Conservation (phyloP, 2,113 vertebrate genomes). For the Gasterosteus aculeatus region DNA sequence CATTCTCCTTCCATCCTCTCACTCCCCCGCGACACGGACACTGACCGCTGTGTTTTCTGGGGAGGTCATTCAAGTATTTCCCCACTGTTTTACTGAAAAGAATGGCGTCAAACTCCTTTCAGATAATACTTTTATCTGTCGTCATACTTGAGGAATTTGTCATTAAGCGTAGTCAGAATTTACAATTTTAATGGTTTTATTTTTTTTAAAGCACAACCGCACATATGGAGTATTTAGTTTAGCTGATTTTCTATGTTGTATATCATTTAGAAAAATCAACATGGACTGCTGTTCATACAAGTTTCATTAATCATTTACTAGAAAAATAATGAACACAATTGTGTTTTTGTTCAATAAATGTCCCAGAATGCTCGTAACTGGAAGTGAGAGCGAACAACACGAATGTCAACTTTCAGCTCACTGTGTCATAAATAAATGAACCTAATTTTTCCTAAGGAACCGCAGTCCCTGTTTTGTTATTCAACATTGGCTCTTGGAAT, state of each 20-base stretch:
- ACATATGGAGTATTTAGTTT: not conserved
- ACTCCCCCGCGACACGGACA: not conserved
- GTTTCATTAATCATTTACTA: too few relatives aligned
- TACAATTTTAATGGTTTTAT: not conserved
- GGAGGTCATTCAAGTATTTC: not conserved
- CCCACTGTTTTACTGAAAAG: not conserved
- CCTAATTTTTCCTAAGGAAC: not conserved
- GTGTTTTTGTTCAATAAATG: not conserved
- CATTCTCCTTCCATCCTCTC: not conserved
- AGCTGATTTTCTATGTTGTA: not conserved
- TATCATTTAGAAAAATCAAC: not conserved
- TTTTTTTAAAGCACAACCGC: not conserved
- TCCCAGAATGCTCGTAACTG: not conserved
- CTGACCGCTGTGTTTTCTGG: not conserved
- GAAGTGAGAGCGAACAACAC: not conserved
- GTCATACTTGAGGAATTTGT: not conserved
- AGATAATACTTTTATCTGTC: not conserved
- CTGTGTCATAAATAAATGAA: not conserved
- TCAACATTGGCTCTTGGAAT: slow-evolving; percentile 3
- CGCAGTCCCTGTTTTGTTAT: slow-evolving; percentile 19
- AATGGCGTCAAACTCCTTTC: not conserved
- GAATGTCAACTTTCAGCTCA: not conserved
- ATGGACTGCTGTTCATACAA: not conserved
- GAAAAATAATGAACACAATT: not conserved
- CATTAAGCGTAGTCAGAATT: too few relatives aligned